phyloP scores from a whole-genome alignment of 2,797 vertebrate genomes.

The Melanotaenia trifasciata region DNA sequence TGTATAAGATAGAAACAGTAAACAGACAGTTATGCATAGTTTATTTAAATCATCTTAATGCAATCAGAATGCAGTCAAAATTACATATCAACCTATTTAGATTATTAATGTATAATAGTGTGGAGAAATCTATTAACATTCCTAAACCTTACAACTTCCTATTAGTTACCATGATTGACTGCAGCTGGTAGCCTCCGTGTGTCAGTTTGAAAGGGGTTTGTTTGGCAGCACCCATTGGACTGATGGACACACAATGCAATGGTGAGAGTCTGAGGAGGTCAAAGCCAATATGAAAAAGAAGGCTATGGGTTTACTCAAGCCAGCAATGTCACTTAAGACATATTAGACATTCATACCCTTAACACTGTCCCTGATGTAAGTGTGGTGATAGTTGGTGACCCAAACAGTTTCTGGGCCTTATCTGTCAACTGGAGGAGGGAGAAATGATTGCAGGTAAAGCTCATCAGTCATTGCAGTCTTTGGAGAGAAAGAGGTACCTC shows the following conservation, averaged over 20 bases:
- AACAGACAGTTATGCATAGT: no score
- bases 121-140: background rate
- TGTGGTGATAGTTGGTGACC: background rate
- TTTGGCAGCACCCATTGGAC: background rate
- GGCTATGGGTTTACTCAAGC: background rate
- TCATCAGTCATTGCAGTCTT: slow-evolving; percentile 3
- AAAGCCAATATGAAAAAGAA: background rate
- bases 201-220: background rate
- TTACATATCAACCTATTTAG: no score
- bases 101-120: background rate
- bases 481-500: background rate
- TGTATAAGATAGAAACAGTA: no score
- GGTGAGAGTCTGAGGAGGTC: background rate
- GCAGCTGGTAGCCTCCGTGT: background rate
- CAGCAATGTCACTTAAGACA: background rate
- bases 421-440: slow-evolving; percentile 16
- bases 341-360: background rate
- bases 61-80: background rate
- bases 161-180: background rate
- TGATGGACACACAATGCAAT: background rate
- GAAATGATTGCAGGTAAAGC: slow-evolving; percentile 7
- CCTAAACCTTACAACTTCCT: background rate
- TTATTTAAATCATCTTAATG: background rate
- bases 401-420: background rate
- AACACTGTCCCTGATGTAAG: background rate